Evolutionary conservation across 2,113 vertebrate species (phyloP).

Genomic region (Pterocles orientalis): DNA sequence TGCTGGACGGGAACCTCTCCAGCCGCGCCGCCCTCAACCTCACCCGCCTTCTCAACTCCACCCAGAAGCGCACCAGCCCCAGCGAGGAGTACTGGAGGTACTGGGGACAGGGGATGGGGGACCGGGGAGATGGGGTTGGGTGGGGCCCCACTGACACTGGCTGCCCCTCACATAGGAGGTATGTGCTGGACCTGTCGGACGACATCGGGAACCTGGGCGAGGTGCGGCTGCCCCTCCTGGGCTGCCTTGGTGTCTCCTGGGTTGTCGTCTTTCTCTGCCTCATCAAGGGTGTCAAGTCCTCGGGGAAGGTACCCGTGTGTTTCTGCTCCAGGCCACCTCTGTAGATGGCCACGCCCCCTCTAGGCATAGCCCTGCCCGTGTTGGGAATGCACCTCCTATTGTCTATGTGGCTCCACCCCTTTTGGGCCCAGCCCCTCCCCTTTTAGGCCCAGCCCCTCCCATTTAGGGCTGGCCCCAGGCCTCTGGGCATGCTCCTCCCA

Average conservation of each 20-base stretch:
- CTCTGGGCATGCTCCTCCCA: not conserved
- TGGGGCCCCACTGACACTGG: accelerated
- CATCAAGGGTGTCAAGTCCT: constrained; percentile 96
- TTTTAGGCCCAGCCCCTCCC: not conserved
- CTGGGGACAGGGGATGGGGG: accelerated
- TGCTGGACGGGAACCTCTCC: constrained; percentile 79
- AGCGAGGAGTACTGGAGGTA: constrained; percentile 99
- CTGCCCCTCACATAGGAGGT: constrained; percentile 74
- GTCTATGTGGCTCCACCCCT: not conserved
- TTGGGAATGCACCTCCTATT: accelerated
- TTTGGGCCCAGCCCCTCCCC: not conserved
- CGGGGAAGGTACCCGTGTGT: constrained; percentile 87
- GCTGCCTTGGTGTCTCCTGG: constrained; percentile 94
- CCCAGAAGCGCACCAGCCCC: constrained; percentile 93
- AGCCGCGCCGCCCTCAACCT: constrained; percentile 72
- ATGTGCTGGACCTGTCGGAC: constrained; percentile 91
- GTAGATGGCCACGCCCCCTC: not conserved
- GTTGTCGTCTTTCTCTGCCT: constrained; percentile 97
- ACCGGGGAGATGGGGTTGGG: not conserved
- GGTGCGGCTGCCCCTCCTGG: constrained; percentile 91
- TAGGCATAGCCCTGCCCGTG: not conserved
- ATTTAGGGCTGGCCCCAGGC: no score
- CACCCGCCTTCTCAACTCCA: constrained; percentile 81
- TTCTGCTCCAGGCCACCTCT: not conserved
- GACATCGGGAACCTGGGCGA: constrained; percentile 95